Base-by-base conservation (phyloP, 35 echinoderm and acorn worm genomes). In the Ophiothrix spiculata region DNA sequence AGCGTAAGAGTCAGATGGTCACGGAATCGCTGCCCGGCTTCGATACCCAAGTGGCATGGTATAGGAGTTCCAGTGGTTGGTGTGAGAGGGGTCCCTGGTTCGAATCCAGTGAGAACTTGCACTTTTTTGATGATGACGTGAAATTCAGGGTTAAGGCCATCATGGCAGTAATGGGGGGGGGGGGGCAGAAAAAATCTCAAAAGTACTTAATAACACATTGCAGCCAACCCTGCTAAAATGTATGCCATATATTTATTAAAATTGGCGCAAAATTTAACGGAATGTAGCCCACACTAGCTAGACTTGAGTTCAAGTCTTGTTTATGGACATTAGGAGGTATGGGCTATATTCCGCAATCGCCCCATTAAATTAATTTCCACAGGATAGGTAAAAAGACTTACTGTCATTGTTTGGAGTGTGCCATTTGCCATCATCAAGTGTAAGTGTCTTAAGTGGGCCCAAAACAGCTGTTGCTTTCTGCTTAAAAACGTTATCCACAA, bases 321-420 rank as follows among this genome's bases (percentile, higher is more conserved):
- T 49, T 49, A 49, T 49, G 8, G 25, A 69, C 60, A 69, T 69
- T 69, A 69, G 60, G 60, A 69, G 60, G 60, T 69, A 69, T 69
- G 60, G 60, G 25, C 60, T 69, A 69, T 69, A 69, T 69, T 69
- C 60, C 60, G 60, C 60, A 69, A 69, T 69, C 60, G 60, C 60
- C 60, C 60, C 60, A 69, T 69, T 69, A 69, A 69, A 69, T 69
- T 15, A 69, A 15, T 69, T 69, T 69, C 60, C 60, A 69, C 60
- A 69, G 60, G 60, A 69, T 69, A 69, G 60, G 60, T 69, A 69
- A 69, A 69, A 69, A 69, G 60, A 69, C 60, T 69, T 69, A 69
- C 60, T 69, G 4, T 69, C 60, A 69, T 69, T 69, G 60, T 69
- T 69, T 69, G 8, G 60, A 69, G 60, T 69, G 60, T 10, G 60